Evolutionary conservation across 1,140 invertebrate genomes (phyloP).

Genomic region (Pachypsylla venusta): DNA sequence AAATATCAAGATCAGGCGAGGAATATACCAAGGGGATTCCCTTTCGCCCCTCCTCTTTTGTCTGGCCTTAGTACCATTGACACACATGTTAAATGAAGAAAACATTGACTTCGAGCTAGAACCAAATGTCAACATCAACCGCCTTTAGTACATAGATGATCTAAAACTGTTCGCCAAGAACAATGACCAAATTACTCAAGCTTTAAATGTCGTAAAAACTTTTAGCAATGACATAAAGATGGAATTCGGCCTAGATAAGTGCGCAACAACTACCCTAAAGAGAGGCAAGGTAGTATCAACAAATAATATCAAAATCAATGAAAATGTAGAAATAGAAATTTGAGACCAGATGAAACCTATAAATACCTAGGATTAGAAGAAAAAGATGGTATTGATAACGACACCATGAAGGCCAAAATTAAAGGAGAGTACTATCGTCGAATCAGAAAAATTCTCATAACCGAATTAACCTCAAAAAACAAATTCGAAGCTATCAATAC

Average conservation of each 20-base stretch:
- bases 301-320: not conserved
- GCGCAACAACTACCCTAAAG: slow-evolving; percentile 1
- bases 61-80: not conserved
- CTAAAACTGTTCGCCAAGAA: not conserved
- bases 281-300: not conserved
- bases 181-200: not conserved
- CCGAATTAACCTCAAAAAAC: slow-evolving; percentile 6
- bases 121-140: not conserved
- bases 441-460: not conserved
- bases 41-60: slow-evolving; percentile 17
- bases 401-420: slow-evolving; percentile 3
- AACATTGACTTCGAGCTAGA: not conserved
- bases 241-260: slow-evolving; percentile 7
- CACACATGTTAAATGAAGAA: not conserved
- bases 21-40: slow-evolving; percentile 17
- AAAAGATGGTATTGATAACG: not conserved
- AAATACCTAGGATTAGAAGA: slow-evolving; percentile 2
- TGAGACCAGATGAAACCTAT: not conserved
- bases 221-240: not conserved
- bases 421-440: not conserved
- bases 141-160: not conserved
- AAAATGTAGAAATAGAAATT: not conserved
- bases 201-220: not conserved
- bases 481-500: not conserved
- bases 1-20: slow-evolving; percentile 3